Evolutionary conservation across 2,797 vertebrate species (phyloP).

Genomic region (Ptychadena robeensis): DNA sequence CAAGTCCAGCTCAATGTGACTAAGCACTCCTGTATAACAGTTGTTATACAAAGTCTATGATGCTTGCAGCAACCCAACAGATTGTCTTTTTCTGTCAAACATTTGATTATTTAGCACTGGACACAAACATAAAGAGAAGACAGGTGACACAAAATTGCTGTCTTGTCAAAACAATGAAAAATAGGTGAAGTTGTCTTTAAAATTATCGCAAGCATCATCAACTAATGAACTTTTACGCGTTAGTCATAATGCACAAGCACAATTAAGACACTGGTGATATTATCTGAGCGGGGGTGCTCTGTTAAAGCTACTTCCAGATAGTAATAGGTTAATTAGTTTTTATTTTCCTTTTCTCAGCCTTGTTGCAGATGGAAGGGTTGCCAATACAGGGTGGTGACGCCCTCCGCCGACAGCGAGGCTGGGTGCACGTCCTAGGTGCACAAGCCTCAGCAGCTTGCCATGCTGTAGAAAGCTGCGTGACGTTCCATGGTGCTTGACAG

Average conservation of each 20-base stretch:
- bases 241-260: conserved; percentile 10
- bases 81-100: neutral
- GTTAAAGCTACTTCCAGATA: conserved; percentile 1
- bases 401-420: conserved; percentile 38
- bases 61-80: neutral
- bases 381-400: neutral
- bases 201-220: conserved; percentile 12
- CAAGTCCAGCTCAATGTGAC: too few relatives aligned
- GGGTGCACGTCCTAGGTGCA: conserved; percentile 72
- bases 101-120: neutral
- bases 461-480: conserved; percentile 96
- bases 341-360: conserved; percentile 13
- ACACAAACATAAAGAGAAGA: neutral
- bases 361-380: conserved; percentile 39
- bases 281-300: conserved; percentile 8
- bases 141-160: neutral
- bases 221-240: conserved; percentile 6
- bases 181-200: neutral
- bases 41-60: too few relatives aligned
- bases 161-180: neutral
- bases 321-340: neutral
- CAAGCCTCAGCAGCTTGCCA: conserved; percentile 88
- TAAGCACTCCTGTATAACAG: too few relatives aligned
- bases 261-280: neutral
- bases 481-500: conserved; percentile 99